phyloP scores from a whole-genome alignment of 1,140 invertebrate genomes.

The Popillia japonica region DNA sequence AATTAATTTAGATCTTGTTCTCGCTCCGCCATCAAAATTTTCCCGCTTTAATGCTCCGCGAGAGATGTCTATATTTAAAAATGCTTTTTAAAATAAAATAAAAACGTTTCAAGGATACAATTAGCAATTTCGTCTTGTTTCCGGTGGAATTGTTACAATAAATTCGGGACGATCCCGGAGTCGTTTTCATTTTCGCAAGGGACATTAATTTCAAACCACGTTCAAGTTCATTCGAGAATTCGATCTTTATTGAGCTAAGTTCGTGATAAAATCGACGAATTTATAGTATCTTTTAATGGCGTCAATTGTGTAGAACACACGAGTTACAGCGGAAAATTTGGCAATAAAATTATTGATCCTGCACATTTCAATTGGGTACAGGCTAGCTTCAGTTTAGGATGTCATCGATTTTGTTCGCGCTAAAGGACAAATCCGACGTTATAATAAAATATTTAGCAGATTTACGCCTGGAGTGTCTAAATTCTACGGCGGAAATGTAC shows the following conservation, averaged over 20 bases:
- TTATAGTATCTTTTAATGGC: conserved; percentile 36
- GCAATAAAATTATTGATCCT: conserved; percentile 12
- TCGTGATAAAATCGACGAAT: conserved; percentile 32
- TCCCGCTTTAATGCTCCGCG: no score
- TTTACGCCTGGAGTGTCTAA: neutral
- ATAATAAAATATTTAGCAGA: conserved; percentile 8
- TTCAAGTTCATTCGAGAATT: conserved; percentile 36
- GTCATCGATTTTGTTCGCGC: neutral
- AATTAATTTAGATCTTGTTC: conserved; percentile 23
- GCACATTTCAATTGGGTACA: neutral
- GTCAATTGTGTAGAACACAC: conserved; percentile 22
- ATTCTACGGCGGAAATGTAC: neutral
- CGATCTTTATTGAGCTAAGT: conserved; percentile 32
- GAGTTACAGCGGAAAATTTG: neutral
- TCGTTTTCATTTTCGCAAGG: conserved; percentile 31
- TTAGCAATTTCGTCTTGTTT: conserved; percentile 14
- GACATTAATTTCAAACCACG: conserved; percentile 39
- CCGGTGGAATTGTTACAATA: conserved; percentile 28
- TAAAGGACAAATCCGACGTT: neutral
- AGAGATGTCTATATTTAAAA: no score
- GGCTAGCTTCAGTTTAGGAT: neutral
- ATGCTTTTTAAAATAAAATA: neutral
- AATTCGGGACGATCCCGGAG: neutral
- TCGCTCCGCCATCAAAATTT: no score
- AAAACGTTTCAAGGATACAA: neutral